These are phyloP conservation scores for Gobio gobio DNA, from an alignment of 2,113 vertebrate species.

Conservation along the genomic window DNA sequence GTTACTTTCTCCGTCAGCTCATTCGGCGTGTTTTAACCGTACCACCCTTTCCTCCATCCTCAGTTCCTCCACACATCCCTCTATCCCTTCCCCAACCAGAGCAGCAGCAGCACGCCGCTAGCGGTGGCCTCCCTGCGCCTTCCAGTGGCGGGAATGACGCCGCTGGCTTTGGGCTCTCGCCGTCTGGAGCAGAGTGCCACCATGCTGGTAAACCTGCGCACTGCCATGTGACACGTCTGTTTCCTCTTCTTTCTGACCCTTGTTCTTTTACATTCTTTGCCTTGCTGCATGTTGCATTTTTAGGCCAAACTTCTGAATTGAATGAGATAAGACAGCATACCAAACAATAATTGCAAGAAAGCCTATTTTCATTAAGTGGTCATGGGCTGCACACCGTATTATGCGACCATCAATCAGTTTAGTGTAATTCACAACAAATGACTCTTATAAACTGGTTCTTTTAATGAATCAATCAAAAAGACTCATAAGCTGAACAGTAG, in stretches of 20 bases:
- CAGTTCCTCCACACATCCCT: slow-evolving; percentile 54
- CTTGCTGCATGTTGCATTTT: slow-evolving; percentile 47
- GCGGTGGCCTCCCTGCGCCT: slow-evolving; percentile 92
- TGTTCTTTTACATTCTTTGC: slow-evolving; percentile 60
- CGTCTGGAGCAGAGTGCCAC: slow-evolving; percentile 90
- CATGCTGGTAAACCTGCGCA: slow-evolving; percentile 85
- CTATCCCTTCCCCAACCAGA: slow-evolving; percentile 77
- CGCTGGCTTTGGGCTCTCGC: slow-evolving; percentile 86
- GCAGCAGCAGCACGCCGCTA: slow-evolving; percentile 88
- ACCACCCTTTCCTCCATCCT: slow-evolving; percentile 41
- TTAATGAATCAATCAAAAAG: no score
- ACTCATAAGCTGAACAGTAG: no score
- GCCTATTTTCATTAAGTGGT: neutral
- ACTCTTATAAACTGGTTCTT: neutral
- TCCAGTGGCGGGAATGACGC: slow-evolving; percentile 87
- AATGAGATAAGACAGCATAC: neutral
- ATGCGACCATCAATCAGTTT: neutral
- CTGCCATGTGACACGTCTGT: slow-evolving; percentile 18
- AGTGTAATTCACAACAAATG: neutral
- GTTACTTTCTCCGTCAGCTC: slow-evolving; percentile 3
- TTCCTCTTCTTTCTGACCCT: slow-evolving; percentile 77
- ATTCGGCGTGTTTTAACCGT: slow-evolving; percentile 29
- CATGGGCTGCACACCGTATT: neutral
- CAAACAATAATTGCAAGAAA: neutral
- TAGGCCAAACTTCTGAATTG: neutral